Evolutionary conservation across 1,140 invertebrate genomes (phyloP).

Genomic region (Scaptomyza montana): DNA sequence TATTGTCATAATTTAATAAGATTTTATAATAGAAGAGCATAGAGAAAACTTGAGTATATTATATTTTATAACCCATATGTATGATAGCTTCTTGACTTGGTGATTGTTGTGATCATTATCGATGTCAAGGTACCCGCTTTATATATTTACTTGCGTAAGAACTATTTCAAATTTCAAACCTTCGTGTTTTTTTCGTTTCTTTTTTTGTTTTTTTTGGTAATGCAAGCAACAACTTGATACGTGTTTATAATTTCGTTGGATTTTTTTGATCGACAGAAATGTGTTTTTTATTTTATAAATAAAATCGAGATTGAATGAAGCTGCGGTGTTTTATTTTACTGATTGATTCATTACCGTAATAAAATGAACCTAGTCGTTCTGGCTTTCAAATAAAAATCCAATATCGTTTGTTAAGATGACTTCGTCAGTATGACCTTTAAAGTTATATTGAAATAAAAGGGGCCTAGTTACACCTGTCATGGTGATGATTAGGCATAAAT

Average conservation of each 20-base stretch:
- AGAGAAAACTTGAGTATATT: not conserved
- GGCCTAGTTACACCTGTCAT: conserved; percentile 12
- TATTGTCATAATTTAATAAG: not conserved
- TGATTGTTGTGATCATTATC: not conserved
- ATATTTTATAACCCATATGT: not conserved
- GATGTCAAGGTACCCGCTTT: not conserved
- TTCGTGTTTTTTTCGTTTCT: conserved; percentile 16
- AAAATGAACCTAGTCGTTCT: not conserved
- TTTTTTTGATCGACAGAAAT: conserved; percentile 71
- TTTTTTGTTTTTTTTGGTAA: conserved; percentile 39
- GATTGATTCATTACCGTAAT: not conserved
- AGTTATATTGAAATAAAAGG: not conserved
- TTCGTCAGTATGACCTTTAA: not conserved
- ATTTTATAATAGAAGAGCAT: not conserved
- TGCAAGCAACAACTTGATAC: conserved; percentile 50
- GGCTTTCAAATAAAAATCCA: not conserved
- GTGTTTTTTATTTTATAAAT: conserved; percentile 81
- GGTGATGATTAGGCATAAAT: conserved; percentile 29
- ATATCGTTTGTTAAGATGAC: conserved; percentile 11
- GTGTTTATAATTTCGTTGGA: conserved; percentile 72
- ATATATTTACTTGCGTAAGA: conserved; percentile 20
- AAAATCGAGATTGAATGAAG: conserved; percentile 70
- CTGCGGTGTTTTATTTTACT: not conserved
- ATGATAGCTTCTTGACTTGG: no score
- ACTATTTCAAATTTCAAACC: conserved; percentile 3